Conservation (phyloP, 2,888 invertebrate genomes). For the Escarpia spicata region DNA sequence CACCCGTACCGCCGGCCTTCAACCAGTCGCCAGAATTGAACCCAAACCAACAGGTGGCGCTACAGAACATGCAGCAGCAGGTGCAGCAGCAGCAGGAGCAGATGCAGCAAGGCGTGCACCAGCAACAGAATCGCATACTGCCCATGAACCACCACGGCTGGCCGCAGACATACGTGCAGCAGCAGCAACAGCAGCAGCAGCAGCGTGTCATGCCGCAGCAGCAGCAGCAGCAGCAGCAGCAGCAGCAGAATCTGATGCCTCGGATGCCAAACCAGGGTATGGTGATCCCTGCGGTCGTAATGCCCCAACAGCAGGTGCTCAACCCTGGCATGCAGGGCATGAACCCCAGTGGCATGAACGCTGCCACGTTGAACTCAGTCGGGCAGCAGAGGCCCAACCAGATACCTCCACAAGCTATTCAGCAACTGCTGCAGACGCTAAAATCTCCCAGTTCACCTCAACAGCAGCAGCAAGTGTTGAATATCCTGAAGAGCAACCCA, state of each 20-base stretch:
- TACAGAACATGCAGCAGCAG: slow-evolving; percentile 30
- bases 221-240: slow-evolving; percentile 35
- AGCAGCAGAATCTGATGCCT: slow-evolving; percentile 54
- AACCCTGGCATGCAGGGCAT: slow-evolving; percentile 38
- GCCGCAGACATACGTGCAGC: slow-evolving; percentile 35
- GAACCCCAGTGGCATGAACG: slow-evolving; percentile 26
- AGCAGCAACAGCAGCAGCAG: slow-evolving; percentile 42
- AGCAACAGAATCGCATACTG: slow-evolving; percentile 43
- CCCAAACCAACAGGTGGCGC: slow-evolving; percentile 26
- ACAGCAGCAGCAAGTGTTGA: slow-evolving; percentile 87
- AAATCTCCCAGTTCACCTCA: slow-evolving; percentile 89
- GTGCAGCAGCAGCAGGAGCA: slow-evolving; percentile 40
- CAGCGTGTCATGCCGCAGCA: slow-evolving; percentile 38
- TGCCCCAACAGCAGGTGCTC: slow-evolving; percentile 52
- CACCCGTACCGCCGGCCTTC: slow-evolving; percentile 13
- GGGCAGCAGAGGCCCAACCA: slow-evolving; percentile 28
- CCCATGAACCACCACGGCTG: not conserved
- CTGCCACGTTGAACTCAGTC: not conserved
- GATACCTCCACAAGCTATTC: slow-evolving; percentile 67
- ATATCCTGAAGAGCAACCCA: slow-evolving; percentile 91
- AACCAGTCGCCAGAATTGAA: slow-evolving; percentile 20
- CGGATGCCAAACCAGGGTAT: slow-evolving; percentile 42
- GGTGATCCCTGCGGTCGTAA: slow-evolving; percentile 40
- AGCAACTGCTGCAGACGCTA: slow-evolving; percentile 85
- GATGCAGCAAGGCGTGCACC: slow-evolving; percentile 43